These are phyloP conservation scores for Myiozetetes cayanensis DNA, from an alignment of 2,113 vertebrate species.

Conservation along the genomic window DNA sequence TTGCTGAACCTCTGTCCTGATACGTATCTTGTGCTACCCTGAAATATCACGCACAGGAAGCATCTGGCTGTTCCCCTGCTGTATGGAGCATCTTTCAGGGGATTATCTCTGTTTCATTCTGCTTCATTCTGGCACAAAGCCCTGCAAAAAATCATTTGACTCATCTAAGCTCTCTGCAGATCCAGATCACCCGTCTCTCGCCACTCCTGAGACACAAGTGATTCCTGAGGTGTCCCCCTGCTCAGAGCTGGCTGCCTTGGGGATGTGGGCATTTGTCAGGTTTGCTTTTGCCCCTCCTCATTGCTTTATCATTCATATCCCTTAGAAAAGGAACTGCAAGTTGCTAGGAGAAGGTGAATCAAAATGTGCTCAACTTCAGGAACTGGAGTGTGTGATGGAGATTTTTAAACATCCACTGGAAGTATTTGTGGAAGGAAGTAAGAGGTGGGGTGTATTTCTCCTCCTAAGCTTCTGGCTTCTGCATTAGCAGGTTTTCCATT, in stretches of 20 bases:
- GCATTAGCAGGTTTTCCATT: not conserved
- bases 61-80: constrained; percentile 15
- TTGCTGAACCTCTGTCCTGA: not conserved
- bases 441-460: not conserved
- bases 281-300: not conserved
- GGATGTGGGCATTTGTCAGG: not conserved
- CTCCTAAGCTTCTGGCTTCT: not conserved
- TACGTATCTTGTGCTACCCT: not conserved
- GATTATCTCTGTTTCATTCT: constrained; percentile 28
- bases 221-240: not conserved
- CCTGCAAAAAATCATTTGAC: constrained; percentile 33
- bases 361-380: not conserved
- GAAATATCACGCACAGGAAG: constrained; percentile 7
- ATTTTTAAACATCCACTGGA: not conserved
- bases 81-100: not conserved
- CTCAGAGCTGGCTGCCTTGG: not conserved
- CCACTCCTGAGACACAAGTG: rapidly evolving
- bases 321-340: not conserved
- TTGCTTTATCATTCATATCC: not conserved
- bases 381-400: not conserved
- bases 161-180: not conserved
- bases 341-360: not conserved
- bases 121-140: not conserved
- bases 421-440: not conserved
- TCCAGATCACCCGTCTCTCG: not conserved